Percentiles rank a stretch among this genome's conserved stretches.
phyloP scores from a whole-genome alignment of 2,797 vertebrate genomes.

The Zenarchopterus dispar region DNA sequence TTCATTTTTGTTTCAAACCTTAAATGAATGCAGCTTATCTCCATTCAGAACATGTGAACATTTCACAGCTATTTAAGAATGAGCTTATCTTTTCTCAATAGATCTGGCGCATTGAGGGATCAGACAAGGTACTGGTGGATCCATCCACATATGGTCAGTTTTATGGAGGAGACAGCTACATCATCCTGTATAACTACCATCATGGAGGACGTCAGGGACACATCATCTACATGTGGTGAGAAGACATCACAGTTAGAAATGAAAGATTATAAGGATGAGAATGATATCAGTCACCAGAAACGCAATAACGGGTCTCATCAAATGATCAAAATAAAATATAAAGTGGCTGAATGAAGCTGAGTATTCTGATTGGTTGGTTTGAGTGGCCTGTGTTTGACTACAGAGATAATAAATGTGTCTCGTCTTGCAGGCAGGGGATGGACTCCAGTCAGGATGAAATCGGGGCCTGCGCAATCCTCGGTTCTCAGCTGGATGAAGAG shows the following conservation, averaged over 20 bases:
- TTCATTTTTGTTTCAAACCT: too few relatives aligned
- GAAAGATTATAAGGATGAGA: background rate
- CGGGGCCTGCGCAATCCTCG: conserved; percentile 89
- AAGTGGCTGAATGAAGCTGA: too few relatives aligned
- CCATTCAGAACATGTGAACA: too few relatives aligned
- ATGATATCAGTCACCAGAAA: too few relatives aligned
- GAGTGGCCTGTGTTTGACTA: too few relatives aligned
- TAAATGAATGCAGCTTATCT: too few relatives aligned
- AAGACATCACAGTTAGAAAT: background rate
- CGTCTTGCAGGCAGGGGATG: conserved; percentile 87
- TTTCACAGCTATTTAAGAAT: background rate
- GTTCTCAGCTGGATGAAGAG: conserved; percentile 91
- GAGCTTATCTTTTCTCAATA: background rate
- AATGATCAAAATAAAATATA: too few relatives aligned
- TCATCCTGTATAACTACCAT: conserved; percentile 91
- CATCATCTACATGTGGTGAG: conserved; percentile 97
- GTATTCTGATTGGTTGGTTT: too few relatives aligned
- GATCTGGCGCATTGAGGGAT: conserved; percentile 96
- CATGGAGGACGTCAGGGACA: conserved; percentile 89
- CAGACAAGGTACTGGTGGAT: conserved; percentile 87
- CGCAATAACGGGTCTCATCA: too few relatives aligned
- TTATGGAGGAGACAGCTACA: conserved; percentile 98
- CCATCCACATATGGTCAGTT: conserved; percentile 90
- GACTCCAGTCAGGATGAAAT: conserved; percentile 94
- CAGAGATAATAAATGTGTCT: background rate